Conservation (phyloP, 2,797 vertebrate genomes). For the Melanotaenia trifasciata region DNA sequence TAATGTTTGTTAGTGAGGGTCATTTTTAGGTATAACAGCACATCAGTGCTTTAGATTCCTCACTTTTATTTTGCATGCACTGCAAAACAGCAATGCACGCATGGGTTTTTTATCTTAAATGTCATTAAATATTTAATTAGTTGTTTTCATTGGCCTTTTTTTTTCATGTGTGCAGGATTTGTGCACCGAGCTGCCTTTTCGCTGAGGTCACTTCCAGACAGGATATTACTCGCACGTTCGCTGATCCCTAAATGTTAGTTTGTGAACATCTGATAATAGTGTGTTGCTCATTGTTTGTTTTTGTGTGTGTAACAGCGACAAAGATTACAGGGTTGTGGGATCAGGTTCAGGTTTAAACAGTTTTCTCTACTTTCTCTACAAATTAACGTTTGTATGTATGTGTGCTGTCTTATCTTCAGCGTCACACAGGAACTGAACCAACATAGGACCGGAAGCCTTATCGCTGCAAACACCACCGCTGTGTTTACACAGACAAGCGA, state of each 20-base stretch:
- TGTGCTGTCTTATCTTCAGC: slow-evolving; percentile 68
- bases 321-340: slow-evolving; percentile 6
- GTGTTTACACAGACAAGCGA: slow-evolving; percentile 66
- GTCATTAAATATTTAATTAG: slow-evolving; percentile 20
- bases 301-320: slow-evolving; percentile 3
- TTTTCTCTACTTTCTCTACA: slow-evolving; percentile 21
- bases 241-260: slow-evolving; percentile 40
- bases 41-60: neutral
- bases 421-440: slow-evolving; percentile 76
- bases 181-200: slow-evolving; percentile 27
- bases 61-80: neutral
- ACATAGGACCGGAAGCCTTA: slow-evolving; percentile 76
- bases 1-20: neutral
- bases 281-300: slow-evolving; percentile 33
- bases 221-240: slow-evolving; percentile 6
- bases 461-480: slow-evolving; percentile 61
- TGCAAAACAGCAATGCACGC: neutral
- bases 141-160: neutral
- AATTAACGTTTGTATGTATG: slow-evolving; percentile 47
- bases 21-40: slow-evolving; percentile 1
- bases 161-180: slow-evolving; percentile 7
- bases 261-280: slow-evolving; percentile 26
- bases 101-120: neutral
- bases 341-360: slow-evolving; percentile 19
- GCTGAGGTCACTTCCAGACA: slow-evolving; percentile 40